Base-by-base conservation (phyloP, 2,888 invertebrate genomes). In the Argynnis bischoffii region DNA sequence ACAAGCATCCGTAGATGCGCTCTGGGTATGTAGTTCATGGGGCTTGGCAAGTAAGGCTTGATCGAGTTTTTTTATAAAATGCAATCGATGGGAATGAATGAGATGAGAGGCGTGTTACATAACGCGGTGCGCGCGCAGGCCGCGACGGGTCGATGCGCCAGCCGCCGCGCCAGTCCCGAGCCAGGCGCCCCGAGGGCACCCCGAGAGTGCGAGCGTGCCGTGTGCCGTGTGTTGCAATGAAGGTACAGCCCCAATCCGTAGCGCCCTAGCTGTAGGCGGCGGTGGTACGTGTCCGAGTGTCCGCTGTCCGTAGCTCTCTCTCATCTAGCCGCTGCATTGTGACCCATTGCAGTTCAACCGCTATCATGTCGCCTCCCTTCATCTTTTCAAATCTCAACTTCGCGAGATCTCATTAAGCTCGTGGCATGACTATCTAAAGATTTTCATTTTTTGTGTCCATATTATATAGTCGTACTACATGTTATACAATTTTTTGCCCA, bases 201-300 rank as follows among this genome's bases (percentile, higher is more conserved):
- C 72, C 73, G 71, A 71, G 71, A 72, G 69, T 68, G 72, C 73
- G 70, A 70, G 69, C 70, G 69, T 69, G 64, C 69, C 70, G 74
- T 75, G 75, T 73, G 74, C 79, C 81, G 81, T 73, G 81, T 84
- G 89, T 91, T 89, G 90, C 90, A 83, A 92, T 92, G 92, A 89
- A 92, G 92, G 92, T 92, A 92, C 78, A 83, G 77, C 81, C 83
- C 85, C 81, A 80, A 79, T 79, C 82, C 81, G 81, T 89, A 90
- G 88, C 82, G 87, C 85, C 84, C 80, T 89, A 87, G 89, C 85
- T 81, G 85, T 89, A 88, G 84, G 87, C 87, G 85, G 84, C 84
- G 81, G 80, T 78, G 79, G 87, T 87, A 83, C 83, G 88, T 86
- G 84, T 77, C 79, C 81, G 75, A 26, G 26, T 26, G 26, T 26